Percentiles rank a stretch among this genome's conserved stretches.
Evolutionary conservation across 1,140 invertebrate genomes (phyloP).

Genomic region (Caenorhabditis remanei): DNA sequence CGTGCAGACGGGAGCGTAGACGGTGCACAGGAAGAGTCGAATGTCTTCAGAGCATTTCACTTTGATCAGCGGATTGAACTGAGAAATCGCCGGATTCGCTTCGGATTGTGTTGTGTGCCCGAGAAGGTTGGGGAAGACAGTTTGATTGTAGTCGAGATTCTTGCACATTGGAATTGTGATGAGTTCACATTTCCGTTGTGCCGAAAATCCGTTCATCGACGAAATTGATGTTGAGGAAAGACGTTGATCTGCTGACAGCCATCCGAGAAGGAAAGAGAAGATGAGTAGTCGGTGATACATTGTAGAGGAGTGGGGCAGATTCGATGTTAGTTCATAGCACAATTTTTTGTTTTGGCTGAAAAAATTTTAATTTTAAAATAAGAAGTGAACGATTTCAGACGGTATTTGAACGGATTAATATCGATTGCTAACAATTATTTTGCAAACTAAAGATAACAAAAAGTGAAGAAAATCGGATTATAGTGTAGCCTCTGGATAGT

Average conservation of each 20-base stretch:
- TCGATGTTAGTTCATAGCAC: slow-evolving; percentile 33
- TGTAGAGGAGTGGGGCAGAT: neutral
- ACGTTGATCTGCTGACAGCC: neutral
- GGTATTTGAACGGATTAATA: too few species aligned
- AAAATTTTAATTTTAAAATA: neutral
- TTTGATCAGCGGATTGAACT: slow-evolving; percentile 95
- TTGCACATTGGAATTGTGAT: slow-evolving; percentile 92
- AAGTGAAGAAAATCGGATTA: too few species aligned
- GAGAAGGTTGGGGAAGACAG: slow-evolving; percentile 94
- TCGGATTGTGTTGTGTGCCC: slow-evolving; percentile 94
- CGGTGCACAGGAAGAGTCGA: slow-evolving; percentile 93
- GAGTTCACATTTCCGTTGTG: slow-evolving; percentile 88
- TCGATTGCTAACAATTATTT: too few species aligned
- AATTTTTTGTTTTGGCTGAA: neutral
- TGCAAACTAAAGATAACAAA: neutral
- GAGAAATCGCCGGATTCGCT: slow-evolving; percentile 91
- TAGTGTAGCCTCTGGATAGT: too few species aligned
- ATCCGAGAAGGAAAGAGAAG: neutral
- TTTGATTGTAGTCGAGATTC: slow-evolving; percentile 92
- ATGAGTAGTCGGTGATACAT: neutral
- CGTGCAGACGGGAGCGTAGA: slow-evolving; percentile 91
- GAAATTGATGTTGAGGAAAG: slow-evolving; percentile 38
- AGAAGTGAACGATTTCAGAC: neutral
- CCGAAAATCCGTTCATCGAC: slow-evolving; percentile 26
- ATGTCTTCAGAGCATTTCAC: slow-evolving; percentile 93